phyloP scores from a whole-genome alignment of 2,888 invertebrate species.

The Disparrhopalites patrizii region DNA sequence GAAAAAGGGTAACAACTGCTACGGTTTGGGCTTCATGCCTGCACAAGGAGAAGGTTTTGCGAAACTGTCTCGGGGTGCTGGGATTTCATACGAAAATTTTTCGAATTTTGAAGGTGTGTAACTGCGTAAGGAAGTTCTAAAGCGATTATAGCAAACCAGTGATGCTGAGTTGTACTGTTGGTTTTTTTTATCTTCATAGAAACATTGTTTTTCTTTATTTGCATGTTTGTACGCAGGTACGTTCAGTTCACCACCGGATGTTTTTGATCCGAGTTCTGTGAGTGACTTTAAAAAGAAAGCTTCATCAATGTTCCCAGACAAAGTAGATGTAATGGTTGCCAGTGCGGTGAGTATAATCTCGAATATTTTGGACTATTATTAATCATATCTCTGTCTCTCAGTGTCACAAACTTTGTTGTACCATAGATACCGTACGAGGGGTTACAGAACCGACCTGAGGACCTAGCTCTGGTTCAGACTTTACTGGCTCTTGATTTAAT shows the following conservation, averaged over 20 bases:
- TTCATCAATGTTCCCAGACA: neutral
- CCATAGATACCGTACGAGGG: conserved; percentile 2
- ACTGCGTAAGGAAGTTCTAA: neutral
- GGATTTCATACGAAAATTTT: conserved; percentile 9
- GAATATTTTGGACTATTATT: neutral
- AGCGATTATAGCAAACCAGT: too few species aligned
- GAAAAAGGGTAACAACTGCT: neutral
- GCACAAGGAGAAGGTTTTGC: neutral
- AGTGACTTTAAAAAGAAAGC: neutral
- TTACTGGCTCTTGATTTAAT: neutral
- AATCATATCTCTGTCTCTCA: neutral
- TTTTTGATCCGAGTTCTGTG: neutral
- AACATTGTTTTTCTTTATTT: too few species aligned
- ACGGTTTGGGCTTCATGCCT: conserved; percentile 7
- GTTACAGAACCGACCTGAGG: neutral
- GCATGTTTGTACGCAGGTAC: too few species aligned
- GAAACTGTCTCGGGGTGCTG: neutral
- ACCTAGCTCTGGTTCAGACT: neutral
- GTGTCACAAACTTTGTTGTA: neutral
- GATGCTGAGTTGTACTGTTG: too few species aligned
- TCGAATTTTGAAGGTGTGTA: neutral
- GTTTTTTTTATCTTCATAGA: too few species aligned
- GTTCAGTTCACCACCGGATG: too few species aligned
- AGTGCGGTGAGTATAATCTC: neutral
- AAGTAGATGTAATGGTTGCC: neutral